Evolutionary conservation across 2,888 invertebrate species (phyloP).

Genomic region (Leptothorax acervorum): DNA sequence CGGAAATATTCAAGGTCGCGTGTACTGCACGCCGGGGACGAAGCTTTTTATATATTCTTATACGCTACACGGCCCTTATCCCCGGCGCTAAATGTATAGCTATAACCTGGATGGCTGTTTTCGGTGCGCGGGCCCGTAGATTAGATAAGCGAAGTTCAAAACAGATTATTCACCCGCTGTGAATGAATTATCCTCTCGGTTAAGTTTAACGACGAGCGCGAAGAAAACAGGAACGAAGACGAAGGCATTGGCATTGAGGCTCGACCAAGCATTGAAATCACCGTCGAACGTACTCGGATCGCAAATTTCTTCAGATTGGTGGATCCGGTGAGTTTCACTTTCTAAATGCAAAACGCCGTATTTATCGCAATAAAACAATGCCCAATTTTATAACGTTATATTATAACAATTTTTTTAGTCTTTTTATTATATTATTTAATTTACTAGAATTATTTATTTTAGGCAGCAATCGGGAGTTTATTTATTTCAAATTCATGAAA

Average conservation of each 20-base stretch:
- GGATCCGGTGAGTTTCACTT: background rate
- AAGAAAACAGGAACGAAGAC: conserved; percentile 17
- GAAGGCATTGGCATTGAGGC: conserved; percentile 5
- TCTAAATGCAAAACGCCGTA: background rate
- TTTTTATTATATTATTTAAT: too few relatives aligned
- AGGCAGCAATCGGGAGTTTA: too few relatives aligned
- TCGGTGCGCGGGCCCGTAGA: conserved; percentile 23
- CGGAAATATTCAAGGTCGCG: conserved; percentile 60
- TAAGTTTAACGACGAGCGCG: conserved; percentile 12
- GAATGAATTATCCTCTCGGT: conserved; percentile 41
- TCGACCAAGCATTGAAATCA: conserved; percentile 17
- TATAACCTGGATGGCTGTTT: conserved; percentile 21
- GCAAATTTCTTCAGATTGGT: background rate
- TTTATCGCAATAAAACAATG: background rate
- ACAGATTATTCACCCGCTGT: conserved; percentile 49
- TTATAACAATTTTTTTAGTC: background rate
- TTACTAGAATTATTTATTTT: too few relatives aligned
- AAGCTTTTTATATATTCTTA: conserved; percentile 2
- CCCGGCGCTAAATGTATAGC: conserved; percentile 17
- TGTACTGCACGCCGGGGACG: background rate
- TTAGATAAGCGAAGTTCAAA: conserved; percentile 47
- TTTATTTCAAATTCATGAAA: too few relatives aligned
- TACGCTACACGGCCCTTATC: background rate
- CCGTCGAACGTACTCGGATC: background rate
- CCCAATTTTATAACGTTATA: background rate